Evolutionary conservation across 2,113 vertebrate genomes (phyloP), one percentile per base, ranked within the genome.

Genomic region (Carlito syrichta): DNA sequence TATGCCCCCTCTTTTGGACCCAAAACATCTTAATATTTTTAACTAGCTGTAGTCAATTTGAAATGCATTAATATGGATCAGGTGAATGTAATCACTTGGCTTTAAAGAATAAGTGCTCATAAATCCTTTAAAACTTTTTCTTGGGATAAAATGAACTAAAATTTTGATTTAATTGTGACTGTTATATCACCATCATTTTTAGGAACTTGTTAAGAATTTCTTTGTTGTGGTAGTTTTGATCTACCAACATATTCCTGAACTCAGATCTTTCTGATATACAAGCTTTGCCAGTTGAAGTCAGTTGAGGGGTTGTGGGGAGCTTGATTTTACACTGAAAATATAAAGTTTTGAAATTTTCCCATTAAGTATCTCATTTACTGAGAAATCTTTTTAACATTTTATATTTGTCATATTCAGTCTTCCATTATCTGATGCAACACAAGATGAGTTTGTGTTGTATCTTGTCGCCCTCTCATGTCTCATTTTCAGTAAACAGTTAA

Each of bases 311-410:
- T 45, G n/a, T n/a, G 16, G 32, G 6, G 32, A 19, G 16, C 40
- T 87, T 79, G 71, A 63, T 74, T 85, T 69, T 40, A 56, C 20
- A 77, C 38, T 48, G 76, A 91, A 87, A 86, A 91, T 63, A 30
- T 35, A 50, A 82, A 52, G 45, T 81, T 85, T 58, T 86, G 32
- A 68, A 86, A 82, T 48, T 77, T 27, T 68, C 9, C 38, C 45
- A 38, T 76, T 40, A 40, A 58, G 62, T 63, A 32, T 60, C 32
- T 62, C 4, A 14, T 43, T 79, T 27, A 23, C 32, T 84, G 71
- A 45, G 10, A 94, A 73, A 9, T 89, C 23, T 30, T 77, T 32
- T 20, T 35, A 10, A 3, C 48, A 19, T 9, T 45, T 13, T 8
- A 0, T 19, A 23, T 58, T 35, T n/a, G 50, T 54, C 20, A 14